Percentiles rank a stretch among this genome's conserved stretches.
These are phyloP conservation scores for Prinia subflava DNA, from an alignment of 2,113 vertebrate genomes.

Conservation along the genomic window DNA sequence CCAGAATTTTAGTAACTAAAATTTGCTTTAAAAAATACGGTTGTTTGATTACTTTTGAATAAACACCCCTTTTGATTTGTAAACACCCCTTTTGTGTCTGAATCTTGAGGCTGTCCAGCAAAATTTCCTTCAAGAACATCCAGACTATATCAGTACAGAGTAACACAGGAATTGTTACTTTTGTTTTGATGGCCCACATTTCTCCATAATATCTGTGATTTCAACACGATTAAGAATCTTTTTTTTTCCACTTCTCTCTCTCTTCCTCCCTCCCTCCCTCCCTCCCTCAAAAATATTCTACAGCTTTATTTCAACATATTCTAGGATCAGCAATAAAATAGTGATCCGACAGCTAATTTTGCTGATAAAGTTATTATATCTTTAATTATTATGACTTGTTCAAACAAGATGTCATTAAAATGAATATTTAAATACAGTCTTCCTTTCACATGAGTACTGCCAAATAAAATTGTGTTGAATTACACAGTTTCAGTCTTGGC, in stretches of 20 bases:
- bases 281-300: background rate
- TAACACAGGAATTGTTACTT: background rate
- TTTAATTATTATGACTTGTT: constrained; percentile 38
- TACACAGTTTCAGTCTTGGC: constrained; percentile 12
- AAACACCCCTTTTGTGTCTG: rapidly evolving
- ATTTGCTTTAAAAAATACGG: background rate
- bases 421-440: constrained; percentile 40
- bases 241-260: background rate
- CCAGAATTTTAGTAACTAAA: background rate
- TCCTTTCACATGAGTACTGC: constrained; percentile 58
- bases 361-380: constrained; percentile 24
- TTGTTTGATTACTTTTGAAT: background rate
- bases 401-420: constrained; percentile 43
- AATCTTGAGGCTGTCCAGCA: background rate
- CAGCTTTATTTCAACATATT: background rate
- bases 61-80: background rate
- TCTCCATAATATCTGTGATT: background rate
- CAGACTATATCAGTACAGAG: background rate
- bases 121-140: background rate
- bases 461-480: constrained; percentile 48
- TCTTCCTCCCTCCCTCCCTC: background rate
- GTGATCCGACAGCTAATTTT: constrained; percentile 32
- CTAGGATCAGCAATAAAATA: background rate
- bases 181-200: background rate
- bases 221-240: background rate